Base-by-base conservation (phyloP, 2,888 invertebrate genomes). In the Vandiemenella viatica region DNA sequence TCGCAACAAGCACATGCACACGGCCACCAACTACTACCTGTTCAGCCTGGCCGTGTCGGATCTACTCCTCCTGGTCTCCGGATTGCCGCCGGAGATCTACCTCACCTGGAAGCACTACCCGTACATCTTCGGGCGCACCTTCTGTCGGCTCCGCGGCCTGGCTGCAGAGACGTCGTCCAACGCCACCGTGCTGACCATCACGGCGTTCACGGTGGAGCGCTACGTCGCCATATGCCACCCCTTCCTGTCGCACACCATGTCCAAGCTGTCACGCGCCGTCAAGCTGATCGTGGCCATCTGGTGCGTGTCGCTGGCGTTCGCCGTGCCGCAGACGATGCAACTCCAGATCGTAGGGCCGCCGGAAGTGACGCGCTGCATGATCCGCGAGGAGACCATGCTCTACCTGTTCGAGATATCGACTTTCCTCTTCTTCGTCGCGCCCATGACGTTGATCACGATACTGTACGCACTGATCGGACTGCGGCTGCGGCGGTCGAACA, bases 21-120 rank as follows among this genome's bases (percentile, higher is more conserved):
- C 86, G 0, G 82, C 85, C 1, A 87, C 87, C 5, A 87, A 87
- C 66, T 86, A 82, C 63, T 87, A 87, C 62, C 70, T 87, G 32
- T 83, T 86, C 68, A 84, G 81, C 60, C 68, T 86, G 54, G 83
- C 87, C 1, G 72, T 86, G 13, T 84, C 84, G 2, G 87, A 88
- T 65, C 67, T 87, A 13, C 68, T 86, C 43, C 69, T 86, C 8
- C 67, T 86, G 19, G 63, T 83, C 5, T 76, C 82, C 59, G 90
- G 90, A 6, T 67, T 90, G 55, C 90, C 90, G 0, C 75, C 82
- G 44, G 90, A 91, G 62, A 72, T 87, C 49, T 79, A 85, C 62
- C 72, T 72, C 53, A 72, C 83, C 41, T 86, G 85, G 85, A 77
- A 76, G 51, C 82, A 60, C 58, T 81, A 81, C 71, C 81, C 82